Base-by-base conservation (phyloP, 2,888 invertebrate species). In the Apamea monoglypha region DNA sequence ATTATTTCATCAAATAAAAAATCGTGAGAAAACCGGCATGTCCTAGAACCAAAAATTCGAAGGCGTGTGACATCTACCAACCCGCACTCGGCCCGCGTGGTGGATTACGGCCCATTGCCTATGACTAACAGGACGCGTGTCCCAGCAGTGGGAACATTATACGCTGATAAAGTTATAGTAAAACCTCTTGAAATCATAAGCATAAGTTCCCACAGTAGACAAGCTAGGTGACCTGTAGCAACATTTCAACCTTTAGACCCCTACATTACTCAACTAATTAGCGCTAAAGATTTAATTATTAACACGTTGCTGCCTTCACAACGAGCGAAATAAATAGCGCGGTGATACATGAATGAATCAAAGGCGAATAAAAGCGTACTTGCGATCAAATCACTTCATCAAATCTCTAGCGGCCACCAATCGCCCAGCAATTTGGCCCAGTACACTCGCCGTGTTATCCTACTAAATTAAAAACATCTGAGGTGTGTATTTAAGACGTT, bases 381-480 rank as follows among this genome's bases (percentile, higher is more conserved):
- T 18, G 10, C 77, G 63, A 82, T 89, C 79, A 86, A 89, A 89
- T 88, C 90, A 88, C 70, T 70, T 68, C 68, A 47, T 47, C 16
- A 56, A 68, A 82, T 81, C 84, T 86, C 82, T 77, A 73, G 71
- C 81, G 66, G 64, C 47, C 29, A 32, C 70, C 72, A 81, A 85
- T 87, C 82, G 66, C 29, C 29, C 73, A 50, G 44, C 76, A 81
- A 90, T 82, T 88, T 79, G 76, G 72, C 72, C 76, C 40, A 79
- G 70, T 80, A 78, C 76, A 73, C 78, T 74, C 67, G 63, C 67
- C 59, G 36, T 88, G 80, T 80, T 85, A 89, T 53, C 56, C 88
- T 16, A 63, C 83, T 44, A 82, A 86, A 82, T 88, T 59, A 78
- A 86, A 84, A 81, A 84, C 66, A 64, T 74, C 64, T 73, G 74